phyloP scores from a whole-genome alignment of 37 sponge, comb jelly and placozoan genomes.

The Chondrosia reniformis region DNA sequence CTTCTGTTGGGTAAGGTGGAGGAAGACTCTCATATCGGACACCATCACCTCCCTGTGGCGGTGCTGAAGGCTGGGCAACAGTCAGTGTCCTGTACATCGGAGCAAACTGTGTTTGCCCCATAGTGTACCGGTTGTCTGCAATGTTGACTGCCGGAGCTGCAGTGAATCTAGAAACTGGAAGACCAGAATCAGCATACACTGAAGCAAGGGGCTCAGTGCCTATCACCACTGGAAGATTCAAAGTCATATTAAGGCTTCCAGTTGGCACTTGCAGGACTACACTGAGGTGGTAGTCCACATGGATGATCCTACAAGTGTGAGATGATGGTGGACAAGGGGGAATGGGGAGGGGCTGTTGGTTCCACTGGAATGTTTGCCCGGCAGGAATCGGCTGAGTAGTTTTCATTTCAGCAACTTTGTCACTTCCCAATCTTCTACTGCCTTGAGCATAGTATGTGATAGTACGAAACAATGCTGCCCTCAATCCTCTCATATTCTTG shows the following conservation, averaged over 20 bases:
- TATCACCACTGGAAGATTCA: background rate
- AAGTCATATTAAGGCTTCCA: background rate
- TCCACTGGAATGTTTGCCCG: conserved; percentile 6
- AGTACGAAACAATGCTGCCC: conserved; percentile 12
- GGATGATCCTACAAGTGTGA: conserved; percentile 5
- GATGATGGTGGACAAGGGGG: conserved; percentile 10
- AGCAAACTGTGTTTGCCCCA: conserved; percentile 29
- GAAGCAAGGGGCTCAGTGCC: conserved; percentile 16
- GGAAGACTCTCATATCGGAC: too few species aligned
- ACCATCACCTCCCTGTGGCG: too few species aligned
- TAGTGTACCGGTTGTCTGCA: conserved; percentile 29
- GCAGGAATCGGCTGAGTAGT: background rate
- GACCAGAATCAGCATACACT: background rate
- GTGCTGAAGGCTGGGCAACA: too few species aligned
- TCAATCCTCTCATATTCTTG: conserved; percentile 21
- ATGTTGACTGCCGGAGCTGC: conserved; percentile 13
- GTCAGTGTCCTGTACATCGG: too few species aligned
- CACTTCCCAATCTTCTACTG: background rate
- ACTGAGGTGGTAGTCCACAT: background rate
- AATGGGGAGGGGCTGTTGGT: conserved; percentile 19
- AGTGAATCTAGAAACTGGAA: background rate
- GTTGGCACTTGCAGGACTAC: conserved; percentile 9
- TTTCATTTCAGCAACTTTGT: background rate
- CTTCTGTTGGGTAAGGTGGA: too few species aligned
- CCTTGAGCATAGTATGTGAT: conserved; percentile 34